A percentile compares a stretch with the other conserved stretches of the same genome.
These are phyloP conservation scores for Trachelus iudaicus DNA, from an alignment of 2,888 invertebrate species.

Conservation along the genomic window DNA sequence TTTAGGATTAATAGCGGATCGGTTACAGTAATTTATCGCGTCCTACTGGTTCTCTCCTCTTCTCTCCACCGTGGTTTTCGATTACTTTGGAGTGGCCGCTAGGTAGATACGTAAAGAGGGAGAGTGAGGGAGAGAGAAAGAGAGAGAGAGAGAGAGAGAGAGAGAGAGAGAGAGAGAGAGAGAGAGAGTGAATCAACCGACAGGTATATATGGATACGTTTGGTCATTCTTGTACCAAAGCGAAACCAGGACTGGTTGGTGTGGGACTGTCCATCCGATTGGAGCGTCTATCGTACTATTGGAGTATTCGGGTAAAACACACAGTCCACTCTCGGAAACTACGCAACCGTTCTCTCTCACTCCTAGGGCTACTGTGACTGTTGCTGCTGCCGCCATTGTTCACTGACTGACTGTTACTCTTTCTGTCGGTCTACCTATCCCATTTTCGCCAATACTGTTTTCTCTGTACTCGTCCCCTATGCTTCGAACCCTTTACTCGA, in stretches of 20 bases:
- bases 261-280: conserved; percentile 1
- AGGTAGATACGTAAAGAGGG: background rate
- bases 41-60: conserved; percentile 17
- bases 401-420: background rate
- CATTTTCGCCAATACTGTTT: background rate
- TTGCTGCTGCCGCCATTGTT: background rate
- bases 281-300: background rate
- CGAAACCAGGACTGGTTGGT: conserved; percentile 38
- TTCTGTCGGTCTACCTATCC: background rate
- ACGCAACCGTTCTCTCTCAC: background rate
- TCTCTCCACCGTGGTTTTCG: conserved; percentile 42
- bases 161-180: too few relatives aligned
- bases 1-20: conserved; percentile 46
- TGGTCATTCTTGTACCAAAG: conserved; percentile 40
- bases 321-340: conserved; percentile 7
- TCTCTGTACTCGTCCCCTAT: background rate
- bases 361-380: background rate
- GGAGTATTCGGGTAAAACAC: background rate
- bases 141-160: too few relatives aligned
- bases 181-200: background rate
- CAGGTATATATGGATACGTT: conserved; percentile 21
- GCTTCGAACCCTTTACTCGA: conserved; percentile 14
- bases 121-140: too few relatives aligned
- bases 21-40: conserved; percentile 50
- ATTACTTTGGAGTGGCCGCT: conserved; percentile 49